Percentiles rank a stretch among this genome's conserved stretches.
Evolutionary conservation across 2,888 invertebrate genomes (phyloP).

Genomic region (Tenthredo notha): DNA sequence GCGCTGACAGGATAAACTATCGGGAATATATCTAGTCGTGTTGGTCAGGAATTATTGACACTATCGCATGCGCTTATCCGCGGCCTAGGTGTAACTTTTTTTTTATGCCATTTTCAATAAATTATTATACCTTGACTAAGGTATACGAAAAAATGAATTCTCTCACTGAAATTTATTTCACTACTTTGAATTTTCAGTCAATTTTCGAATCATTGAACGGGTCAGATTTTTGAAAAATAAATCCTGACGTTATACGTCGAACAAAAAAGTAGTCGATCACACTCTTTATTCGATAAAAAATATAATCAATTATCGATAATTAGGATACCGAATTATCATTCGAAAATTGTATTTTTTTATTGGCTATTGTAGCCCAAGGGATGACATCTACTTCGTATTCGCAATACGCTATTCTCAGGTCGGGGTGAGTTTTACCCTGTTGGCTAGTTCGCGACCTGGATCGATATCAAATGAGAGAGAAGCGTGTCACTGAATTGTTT

Average conservation of each 20-base stretch:
- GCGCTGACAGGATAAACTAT: not conserved
- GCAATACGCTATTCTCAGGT: not conserved
- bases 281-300: not conserved
- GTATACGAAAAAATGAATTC: no score
- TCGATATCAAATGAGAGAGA: conserved; percentile 50
- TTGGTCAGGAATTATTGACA: conserved; percentile 14
- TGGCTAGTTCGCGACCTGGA: conserved; percentile 34
- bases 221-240: not conserved
- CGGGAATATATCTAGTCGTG: not conserved
- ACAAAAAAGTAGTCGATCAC: not conserved
- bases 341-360: not conserved
- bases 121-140: not conserved
- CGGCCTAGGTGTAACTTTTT: not conserved
- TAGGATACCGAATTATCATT: not conserved
- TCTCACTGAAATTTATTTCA: not conserved
- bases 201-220: not conserved
- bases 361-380: not conserved
- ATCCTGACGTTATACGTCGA: not conserved
- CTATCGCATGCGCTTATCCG: not conserved
- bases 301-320: not conserved
- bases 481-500: conserved; percentile 45
- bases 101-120: not conserved
- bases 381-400: conserved; percentile 25
- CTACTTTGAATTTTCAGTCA: not conserved
- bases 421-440: not conserved